Evolutionary conservation across 2,888 invertebrate genomes (phyloP).

Genomic region (Ecdyonurus torrentis): DNA sequence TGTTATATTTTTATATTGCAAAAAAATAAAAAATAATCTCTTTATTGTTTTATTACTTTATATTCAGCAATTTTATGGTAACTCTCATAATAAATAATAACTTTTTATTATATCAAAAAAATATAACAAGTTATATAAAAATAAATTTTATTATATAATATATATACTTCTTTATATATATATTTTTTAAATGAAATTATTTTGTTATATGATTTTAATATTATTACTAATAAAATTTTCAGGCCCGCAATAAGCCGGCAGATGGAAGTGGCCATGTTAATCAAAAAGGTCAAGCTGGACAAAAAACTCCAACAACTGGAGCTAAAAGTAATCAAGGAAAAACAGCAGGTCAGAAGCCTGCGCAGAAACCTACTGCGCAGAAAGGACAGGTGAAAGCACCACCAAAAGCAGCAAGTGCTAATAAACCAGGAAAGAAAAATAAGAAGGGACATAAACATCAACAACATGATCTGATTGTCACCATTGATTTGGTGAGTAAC

Average conservation of each 20-base stretch:
- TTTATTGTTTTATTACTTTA: no score
- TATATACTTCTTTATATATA: no score
- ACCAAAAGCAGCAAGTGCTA: slow-evolving; percentile 40
- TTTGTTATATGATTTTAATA: no score
- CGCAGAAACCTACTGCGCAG: slow-evolving; percentile 52
- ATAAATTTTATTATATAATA: no score
- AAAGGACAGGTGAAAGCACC: slow-evolving; percentile 56
- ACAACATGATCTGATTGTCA: slow-evolving; percentile 65
- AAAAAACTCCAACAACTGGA: slow-evolving; percentile 38
- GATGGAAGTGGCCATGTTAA: slow-evolving; percentile 58
- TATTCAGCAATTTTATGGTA: no score
- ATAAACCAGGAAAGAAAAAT: slow-evolving; percentile 44
- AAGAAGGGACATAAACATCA: slow-evolving; percentile 65
- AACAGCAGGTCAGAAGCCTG: slow-evolving; percentile 31
- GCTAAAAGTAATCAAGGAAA: slow-evolving; percentile 31
- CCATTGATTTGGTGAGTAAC: slow-evolving; percentile 66
- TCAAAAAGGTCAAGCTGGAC: slow-evolving; percentile 48
- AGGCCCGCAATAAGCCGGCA: slow-evolving; percentile 71
- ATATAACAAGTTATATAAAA: no score
- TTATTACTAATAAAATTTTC: no score
- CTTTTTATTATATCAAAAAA: no score
- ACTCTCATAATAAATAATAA: no score
- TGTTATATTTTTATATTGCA: no score
- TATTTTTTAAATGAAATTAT: no score
- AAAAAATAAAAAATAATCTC: no score